Evolutionary conservation across 1,140 invertebrate species (phyloP).

Genomic region (Drosophila dunni): DNA sequence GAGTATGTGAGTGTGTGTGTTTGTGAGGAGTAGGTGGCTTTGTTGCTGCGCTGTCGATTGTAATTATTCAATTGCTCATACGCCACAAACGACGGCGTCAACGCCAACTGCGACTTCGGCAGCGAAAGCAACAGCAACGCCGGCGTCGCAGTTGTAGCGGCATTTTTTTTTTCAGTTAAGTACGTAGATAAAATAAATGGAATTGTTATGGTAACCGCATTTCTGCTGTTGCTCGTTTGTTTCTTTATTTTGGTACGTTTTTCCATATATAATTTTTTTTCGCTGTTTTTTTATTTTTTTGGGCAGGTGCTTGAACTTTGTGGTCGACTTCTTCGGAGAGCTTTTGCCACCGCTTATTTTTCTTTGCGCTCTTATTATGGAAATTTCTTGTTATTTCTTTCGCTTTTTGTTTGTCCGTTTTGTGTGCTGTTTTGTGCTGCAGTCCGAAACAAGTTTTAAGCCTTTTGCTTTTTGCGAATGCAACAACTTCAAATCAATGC

Average conservation of each 20-base stretch:
- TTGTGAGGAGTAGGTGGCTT: conserved; percentile 23
- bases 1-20: conserved; percentile 39
- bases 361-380: conserved; percentile 31
- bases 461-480: conserved; percentile 49
- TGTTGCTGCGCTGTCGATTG: conserved; percentile 50
- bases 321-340: conserved; percentile 53
- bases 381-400: conserved; percentile 58
- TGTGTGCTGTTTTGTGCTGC: conserved; percentile 35
- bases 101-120: conserved; percentile 1
- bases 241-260: conserved; percentile 39
- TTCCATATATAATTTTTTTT: conserved; percentile 9
- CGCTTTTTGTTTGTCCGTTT: conserved; percentile 15
- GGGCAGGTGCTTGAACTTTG: conserved; percentile 76
- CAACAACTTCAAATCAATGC: conserved; percentile 66
- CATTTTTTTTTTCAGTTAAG: conserved; percentile 50
- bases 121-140: conserved; percentile 1
- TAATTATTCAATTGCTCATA: conserved; percentile 83
- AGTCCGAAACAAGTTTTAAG: conserved; percentile 66
- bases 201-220: conserved; percentile 70
- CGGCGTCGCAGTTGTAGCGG: conserved; percentile 36
- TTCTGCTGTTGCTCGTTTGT: conserved; percentile 47
- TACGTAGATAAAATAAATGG: conserved; percentile 77
- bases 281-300: conserved; percentile 58
- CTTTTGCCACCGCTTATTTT: conserved; percentile 17
- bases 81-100: conserved; percentile 42